Base-by-base conservation (phyloP, 2,113 vertebrate species). In the Perognathus longimembris region DNA sequence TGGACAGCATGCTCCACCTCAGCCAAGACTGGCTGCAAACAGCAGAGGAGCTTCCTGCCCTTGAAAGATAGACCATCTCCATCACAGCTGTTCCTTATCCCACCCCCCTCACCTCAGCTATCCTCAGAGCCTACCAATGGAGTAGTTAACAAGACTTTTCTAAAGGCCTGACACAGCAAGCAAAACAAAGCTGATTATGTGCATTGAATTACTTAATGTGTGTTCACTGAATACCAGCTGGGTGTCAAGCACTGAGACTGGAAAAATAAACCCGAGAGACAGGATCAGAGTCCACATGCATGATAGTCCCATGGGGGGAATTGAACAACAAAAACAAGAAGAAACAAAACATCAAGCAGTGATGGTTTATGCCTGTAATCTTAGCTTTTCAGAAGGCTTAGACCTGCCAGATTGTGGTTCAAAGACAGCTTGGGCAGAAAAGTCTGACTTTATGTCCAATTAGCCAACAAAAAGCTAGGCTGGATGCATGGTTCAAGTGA, bases 91-190 rank as follows among this genome's bases (percentile, higher is more conserved):
- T 30, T 75, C 2, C 32, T 45, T 32, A 54, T 67, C 57, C 20
- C 9, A 0, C 59, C 24, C 2, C 0, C 24, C 34, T 36, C 6
- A 1, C 32, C 38, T 54, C 8, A 5, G 34, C 63, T 34, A 20
- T 40, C 42, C 3, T 70, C 40, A 79, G 38, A 42, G 36, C 26
- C 30, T 20, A 14, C 11, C 28, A 18, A 64, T 17, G 1, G n/a
- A 70, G 42, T 38, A 18, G 24, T 20, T 57, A 34, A 76, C 17
- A 34, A 73, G 77, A 63, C 45, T 88, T 78, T 61, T 59, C 64
- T 9, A 36, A 63, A 30, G 42, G 42, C 26, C 77, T 59, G 30
- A 28, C 30, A 54, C 40, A 54, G 14, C 50, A 36, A 66, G 59
- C 21, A 24, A 69, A 42, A 75, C 64, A 22, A 10, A 54, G 28